Evolutionary conservation across 2,113 vertebrate genomes (phyloP), one percentile per base, ranked within the genome.

Genomic region (Patagioenas fasciata): DNA sequence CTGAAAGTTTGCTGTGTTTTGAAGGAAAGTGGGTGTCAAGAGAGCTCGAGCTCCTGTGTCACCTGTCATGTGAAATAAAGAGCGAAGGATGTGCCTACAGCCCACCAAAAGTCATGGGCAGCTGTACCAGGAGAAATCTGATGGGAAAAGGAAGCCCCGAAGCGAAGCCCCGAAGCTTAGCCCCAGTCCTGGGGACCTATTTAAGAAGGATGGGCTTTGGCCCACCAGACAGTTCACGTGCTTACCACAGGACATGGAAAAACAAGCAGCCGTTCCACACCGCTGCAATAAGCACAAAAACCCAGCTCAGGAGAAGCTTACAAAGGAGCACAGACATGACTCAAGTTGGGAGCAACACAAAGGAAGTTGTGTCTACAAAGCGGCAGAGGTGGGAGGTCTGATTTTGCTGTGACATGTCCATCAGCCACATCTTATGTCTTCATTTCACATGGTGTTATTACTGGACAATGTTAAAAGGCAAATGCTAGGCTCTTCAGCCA

Each of bases 1-100:
- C 65, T 65, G 18, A 86, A 4, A 1, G 0, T 11, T 18, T 62
- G 32, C 44, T 16, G 32, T 0, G 1, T 29, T 91, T 50, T 47
- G 69, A 81, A 87, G 34, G 42, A 42, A 78, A 17, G 40, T 6
- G n/a, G 53, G 67, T 7, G 31, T 4, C 9, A 15, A 67, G 51
- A 87, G 47, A 47, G 32, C n/a, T 64, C 29, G 7, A 11, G 50
- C 42, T 80, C 34, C 34, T 42, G 58, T 54, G 42, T 11, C 0
- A 1, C 79, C 31, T 58, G 31, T 42, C 1, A 0, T 4, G 11
- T 60, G 18, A 31, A 36, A 61, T 20, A 70, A 13, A 87, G 66
- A 40, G 23, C 0, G 0, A 70, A 73, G 66, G 44, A 66, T 20
- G 58, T 38, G 48, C 47, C 56, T 61, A 64, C 18, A 61, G 62